A percentile compares a stretch with the other conserved stretches of the same genome.
These are phyloP conservation scores for Euzophera pinguis DNA, from an alignment of 2,888 invertebrate genomes.

Conservation along the genomic window DNA sequence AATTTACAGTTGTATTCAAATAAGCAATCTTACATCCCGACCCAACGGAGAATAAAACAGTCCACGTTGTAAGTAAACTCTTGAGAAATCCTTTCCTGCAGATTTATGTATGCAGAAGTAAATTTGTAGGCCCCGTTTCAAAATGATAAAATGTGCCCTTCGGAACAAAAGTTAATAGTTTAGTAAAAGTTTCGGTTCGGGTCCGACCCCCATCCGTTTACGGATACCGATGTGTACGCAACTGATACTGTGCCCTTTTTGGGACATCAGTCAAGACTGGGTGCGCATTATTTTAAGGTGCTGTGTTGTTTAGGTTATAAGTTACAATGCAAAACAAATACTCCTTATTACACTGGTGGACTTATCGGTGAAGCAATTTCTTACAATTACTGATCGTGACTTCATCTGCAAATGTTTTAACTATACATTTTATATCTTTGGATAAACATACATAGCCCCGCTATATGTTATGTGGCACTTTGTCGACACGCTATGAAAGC, in stretches of 20 bases:
- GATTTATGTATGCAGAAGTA: neutral
- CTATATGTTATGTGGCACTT: too few species aligned
- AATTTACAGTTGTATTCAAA: too few species aligned
- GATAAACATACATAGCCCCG: too few species aligned
- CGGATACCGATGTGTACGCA: slow-evolving; percentile 10
- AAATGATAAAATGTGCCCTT: slow-evolving; percentile 14
- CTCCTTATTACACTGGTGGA: too few species aligned
- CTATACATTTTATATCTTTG: too few species aligned
- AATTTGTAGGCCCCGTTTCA: slow-evolving; percentile 9
- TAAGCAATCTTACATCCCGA: too few species aligned
- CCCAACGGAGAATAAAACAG: neutral
- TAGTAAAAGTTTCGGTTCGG: slow-evolving; percentile 23
- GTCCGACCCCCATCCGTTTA: slow-evolving; percentile 16
- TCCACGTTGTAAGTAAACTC: neutral
- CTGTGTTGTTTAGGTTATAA: neutral
- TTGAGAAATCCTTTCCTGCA: neutral
- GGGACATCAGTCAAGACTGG: slow-evolving; percentile 10
- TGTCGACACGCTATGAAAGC: too few species aligned
- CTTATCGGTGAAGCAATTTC: too few species aligned
- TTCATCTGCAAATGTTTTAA: too few species aligned
- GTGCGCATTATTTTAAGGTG: neutral
- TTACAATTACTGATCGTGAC: too few species aligned
- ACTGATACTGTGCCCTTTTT: slow-evolving; percentile 4
- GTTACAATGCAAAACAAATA: neutral
- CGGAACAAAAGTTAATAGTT: slow-evolving; percentile 25